Base-by-base conservation (phyloP, 2,888 invertebrate genomes). In the Drosophila meridiana region DNA sequence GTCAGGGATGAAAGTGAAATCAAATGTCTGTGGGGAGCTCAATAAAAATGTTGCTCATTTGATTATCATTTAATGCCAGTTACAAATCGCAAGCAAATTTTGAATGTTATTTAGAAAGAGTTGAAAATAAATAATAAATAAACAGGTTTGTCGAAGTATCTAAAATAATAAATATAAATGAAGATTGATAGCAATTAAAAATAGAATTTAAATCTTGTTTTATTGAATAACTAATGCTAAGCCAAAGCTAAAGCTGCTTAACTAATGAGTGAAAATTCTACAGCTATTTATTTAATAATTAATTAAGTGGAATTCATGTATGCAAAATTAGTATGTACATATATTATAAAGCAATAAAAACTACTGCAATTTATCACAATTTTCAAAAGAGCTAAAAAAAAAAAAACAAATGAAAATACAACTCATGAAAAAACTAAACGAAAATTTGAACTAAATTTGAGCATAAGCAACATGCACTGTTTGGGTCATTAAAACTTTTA, bases 31-130 rank as follows among this genome's bases (percentile, higher is more conserved):
- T 43, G 32, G 53, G 53, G 60, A 77, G 30, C 55, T 1, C 45
- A 57, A 43, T 55, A 20, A 53, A 67, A 80, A 56, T 58, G 63
- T 61, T 67, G 48, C 42, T 26, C 66, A 80, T 70, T 75, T 79
- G 76, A 80, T 70, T 80, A 66, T 57, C 52, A 63, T 63, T 58
- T 57, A 57, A 57, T 62, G n/a, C 20, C 48, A 63, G 52, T 75
- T 58, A 62, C 64, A 57, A 56, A 26, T 30, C 28, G 9, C 26
- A 26, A 42, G 50, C 58, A 64, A 56, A 60, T 63, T 62, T 57
- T 57, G 38, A 52, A 65, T 65, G 61, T 36, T 74, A 67, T 61
- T 74, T 52, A 61, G 38, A 38, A 57, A 53, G 28, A 58, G 30
- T 0, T 1, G 20, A 32, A 2, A 1, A n/a, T 28, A 57, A 42